Base-by-base conservation (phyloP, 1,140 invertebrate species). In the Cotesia typhae region DNA sequence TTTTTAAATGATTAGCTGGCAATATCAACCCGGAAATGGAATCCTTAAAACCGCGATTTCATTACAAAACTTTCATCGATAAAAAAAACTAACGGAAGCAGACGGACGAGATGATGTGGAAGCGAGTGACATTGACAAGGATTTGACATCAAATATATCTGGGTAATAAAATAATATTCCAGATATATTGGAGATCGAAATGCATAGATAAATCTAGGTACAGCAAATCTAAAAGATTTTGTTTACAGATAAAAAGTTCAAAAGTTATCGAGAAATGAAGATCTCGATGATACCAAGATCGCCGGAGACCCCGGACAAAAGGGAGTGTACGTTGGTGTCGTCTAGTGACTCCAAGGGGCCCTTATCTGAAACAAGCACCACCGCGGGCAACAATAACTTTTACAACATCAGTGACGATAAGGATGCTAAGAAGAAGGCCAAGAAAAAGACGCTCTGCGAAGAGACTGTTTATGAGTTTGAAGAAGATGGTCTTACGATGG, bases 91-190 rank as follows among this genome's bases (percentile, higher is more conserved):
- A 14, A 60, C n/a, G 70, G 10, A 70, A 71, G 52, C 64, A 35
- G 67, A 41, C 57, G 73, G 59, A 66, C 6, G 57, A 83, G 82
- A 81, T 87, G 83, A 85, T 82, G 85, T 85, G 84, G 83, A 86
- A 77, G 83, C 83, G 74, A 83, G 84, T 77, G 84, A 86, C 78
- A 75, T 82, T 77, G 85, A 85, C 72, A 84, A 85, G 73, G 82
- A 87, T 75, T 73, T 81, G 76, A 76, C 77, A 73, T 75, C 78
- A 75, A 79, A 79, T 77, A 79, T 77, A 79, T 79, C 77, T 78
- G 83, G 79, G 83, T 81, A 80, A 36, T 67, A 28, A 20, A 20
- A 61, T 61, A 28, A 28, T 3, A 28, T 28, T 28, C 28, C 28
- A 28, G 28, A 28, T 28, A 28, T 3, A 28, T 28, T 28, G 28